phyloP scores from a whole-genome alignment of 2,113 vertebrate species.

The Gobiocypris rarus region DNA sequence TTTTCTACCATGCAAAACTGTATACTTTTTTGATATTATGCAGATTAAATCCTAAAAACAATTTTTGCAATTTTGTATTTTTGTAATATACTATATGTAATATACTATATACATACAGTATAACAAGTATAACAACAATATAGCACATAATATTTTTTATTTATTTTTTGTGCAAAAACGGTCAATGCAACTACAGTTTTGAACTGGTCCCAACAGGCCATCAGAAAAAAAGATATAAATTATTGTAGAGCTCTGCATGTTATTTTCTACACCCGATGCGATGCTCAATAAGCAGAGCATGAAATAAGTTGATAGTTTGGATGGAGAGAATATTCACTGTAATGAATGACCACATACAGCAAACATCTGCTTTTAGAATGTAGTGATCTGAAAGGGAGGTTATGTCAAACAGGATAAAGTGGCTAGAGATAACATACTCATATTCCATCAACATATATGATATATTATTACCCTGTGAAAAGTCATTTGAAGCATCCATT shows the following conservation, averaged over 20 bases:
- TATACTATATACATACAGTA: too few relatives aligned
- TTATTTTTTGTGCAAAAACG: too few relatives aligned
- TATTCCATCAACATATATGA: slow-evolving; percentile 16
- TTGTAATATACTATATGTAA: too few relatives aligned
- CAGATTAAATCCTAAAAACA: too few relatives aligned
- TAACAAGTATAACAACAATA: too few relatives aligned
- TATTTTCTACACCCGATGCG: neutral
- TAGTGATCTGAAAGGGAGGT: neutral
- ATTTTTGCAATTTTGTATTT: too few relatives aligned
- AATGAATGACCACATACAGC: neutral
- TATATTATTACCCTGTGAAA: neutral
- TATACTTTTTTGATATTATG: too few relatives aligned
- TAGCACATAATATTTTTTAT: too few relatives aligned
- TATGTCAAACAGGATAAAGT: slow-evolving; percentile 1
- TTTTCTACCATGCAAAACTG: too few relatives aligned
- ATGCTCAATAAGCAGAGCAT: neutral
- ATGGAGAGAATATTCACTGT: neutral
- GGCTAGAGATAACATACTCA: neutral
- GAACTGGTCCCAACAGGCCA: neutral
- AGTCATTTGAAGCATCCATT: slow-evolving; percentile 3
- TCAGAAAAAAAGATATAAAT: too few relatives aligned
- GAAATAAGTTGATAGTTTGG: neutral
- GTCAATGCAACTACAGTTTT: neutral
- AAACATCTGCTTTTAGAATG: neutral
- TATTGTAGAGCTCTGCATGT: neutral